Evolutionary conservation across 2,113 vertebrate species (phyloP), one percentile per base, ranked within the genome.

Genomic region (Brevimyrus niger): DNA sequence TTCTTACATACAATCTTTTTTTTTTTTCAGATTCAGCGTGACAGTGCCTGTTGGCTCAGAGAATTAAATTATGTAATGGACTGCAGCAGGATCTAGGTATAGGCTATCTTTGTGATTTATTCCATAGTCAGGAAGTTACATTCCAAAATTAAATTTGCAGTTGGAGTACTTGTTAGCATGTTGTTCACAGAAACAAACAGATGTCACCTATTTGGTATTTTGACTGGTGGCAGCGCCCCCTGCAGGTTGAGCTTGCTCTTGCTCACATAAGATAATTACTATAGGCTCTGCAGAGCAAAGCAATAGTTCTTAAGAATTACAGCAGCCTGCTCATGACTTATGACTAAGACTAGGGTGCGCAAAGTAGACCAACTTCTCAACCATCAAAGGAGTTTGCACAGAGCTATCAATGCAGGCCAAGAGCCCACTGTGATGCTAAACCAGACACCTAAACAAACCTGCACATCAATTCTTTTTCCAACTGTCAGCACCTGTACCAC

Each of bases 1-100:
- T 47, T 86, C 88, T 91, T 47, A 91, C 86, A 88, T 86, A 44
- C n/a, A 31, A 50, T 80, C 27, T 42, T 88, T 47, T 61, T 61
- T 86, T 51, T 27, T 7, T 23, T 46, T 46, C 5, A 3, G 46
- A 42, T 73, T 53, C 53, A 38, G 35, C 65, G 4, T 10, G 13
- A 82, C 31, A 1, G 2, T 83, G 21, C 48, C 35, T 48, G 13
- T 87, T 65, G 53, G 87, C 38, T 27, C 19, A 21, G 35, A 61
- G 55, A 65, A 87, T 44, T 50, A 27, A 61, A 65, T 61, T 19
- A 80, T 42, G 73, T 80, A 80, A 42, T 8, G 13, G n/a, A 69
- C 61, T 69, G 23, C n/a, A 42, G 35, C 35, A 42, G 35, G 42
- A 35, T 80, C 35, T 15, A 5, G 35, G 6, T 42, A 19, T 80